Evolutionary conservation across 2,113 vertebrate species (phyloP).

Genomic region (Ellobius talpinus): DNA sequence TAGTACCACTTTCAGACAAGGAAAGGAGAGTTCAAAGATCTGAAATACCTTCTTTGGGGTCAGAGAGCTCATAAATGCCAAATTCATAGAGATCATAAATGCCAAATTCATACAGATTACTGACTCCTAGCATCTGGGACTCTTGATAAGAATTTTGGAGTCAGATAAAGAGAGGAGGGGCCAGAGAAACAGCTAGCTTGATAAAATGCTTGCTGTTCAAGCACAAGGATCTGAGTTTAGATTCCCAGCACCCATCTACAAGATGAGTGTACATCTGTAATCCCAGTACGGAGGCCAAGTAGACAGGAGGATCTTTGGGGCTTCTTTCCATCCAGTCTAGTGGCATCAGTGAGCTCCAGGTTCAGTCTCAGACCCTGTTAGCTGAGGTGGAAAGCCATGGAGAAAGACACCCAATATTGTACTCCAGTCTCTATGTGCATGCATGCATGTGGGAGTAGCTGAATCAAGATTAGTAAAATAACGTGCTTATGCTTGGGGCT

Average conservation of each 20-base stretch:
- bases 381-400: neutral
- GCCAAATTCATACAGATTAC: neutral
- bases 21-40: neutral
- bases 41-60: neutral
- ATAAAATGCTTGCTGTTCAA: neutral
- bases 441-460: neutral
- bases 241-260: neutral
- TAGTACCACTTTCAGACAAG: neutral
- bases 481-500: neutral
- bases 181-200: neutral
- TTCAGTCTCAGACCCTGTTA: neutral
- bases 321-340: neutral
- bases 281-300: neutral
- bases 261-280: neutral
- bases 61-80: constrained; percentile 13
- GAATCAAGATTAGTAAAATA: neutral
- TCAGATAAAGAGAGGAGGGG: neutral
- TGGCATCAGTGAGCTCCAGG: neutral
- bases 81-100: constrained; percentile 3
- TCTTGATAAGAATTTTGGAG: neutral
- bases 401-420: neutral
- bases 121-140: neutral
- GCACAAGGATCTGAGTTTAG: neutral
- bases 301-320: neutral
- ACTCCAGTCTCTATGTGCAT: neutral